These are phyloP conservation scores for Meghimatium bilineatum DNA, from an alignment of 2,888 invertebrate genomes.

Conservation along the genomic window DNA sequence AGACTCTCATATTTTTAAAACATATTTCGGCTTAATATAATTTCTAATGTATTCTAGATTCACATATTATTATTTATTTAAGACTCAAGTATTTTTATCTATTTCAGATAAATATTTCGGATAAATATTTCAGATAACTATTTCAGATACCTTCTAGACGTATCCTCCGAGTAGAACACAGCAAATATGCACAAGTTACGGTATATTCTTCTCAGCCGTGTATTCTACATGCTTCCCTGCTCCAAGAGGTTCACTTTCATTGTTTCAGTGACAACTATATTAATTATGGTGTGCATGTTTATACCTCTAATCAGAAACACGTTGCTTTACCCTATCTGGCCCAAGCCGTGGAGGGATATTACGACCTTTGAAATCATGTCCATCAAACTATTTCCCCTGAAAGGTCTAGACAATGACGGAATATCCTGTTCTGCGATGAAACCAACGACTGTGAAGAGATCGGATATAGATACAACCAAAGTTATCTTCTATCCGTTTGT, in stretches of 20 bases:
- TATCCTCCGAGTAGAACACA: background rate
- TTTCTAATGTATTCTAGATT: too few relatives aligned
- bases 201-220: background rate
- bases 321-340: constrained; percentile 17
- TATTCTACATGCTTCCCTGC: background rate
- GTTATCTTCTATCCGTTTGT: background rate
- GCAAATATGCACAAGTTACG: background rate
- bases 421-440: background rate
- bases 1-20: too few relatives aligned
- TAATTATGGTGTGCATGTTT: background rate
- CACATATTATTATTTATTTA: too few relatives aligned
- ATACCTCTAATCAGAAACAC: background rate
- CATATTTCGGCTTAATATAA: too few relatives aligned
- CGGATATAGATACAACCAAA: constrained; percentile 6
- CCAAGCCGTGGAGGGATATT: constrained; percentile 16
- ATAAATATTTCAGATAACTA: too few relatives aligned
- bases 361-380: background rate
- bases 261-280: background rate
- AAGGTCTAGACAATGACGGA: background rate
- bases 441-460: background rate
- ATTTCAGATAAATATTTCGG: background rate
- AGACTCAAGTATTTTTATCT: too few relatives aligned
- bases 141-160: background rate
- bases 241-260: background rate
- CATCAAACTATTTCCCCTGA: background rate